These are phyloP conservation scores for Odontomyia ornata DNA, from an alignment of 2,888 invertebrate genomes.

Conservation along the genomic window DNA sequence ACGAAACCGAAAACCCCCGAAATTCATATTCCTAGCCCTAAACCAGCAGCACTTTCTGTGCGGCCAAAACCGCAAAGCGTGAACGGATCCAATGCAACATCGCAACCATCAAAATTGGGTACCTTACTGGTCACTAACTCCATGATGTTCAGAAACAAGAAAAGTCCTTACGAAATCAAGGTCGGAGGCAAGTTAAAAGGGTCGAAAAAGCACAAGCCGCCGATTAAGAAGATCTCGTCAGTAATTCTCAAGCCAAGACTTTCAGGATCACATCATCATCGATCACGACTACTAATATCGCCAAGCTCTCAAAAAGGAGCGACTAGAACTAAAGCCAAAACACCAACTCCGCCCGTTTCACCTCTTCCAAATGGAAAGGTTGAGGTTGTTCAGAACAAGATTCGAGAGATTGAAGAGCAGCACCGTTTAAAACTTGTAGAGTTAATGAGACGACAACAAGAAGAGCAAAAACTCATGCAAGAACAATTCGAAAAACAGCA, in stretches of 20 bases:
- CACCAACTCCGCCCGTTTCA: background rate
- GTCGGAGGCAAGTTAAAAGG: conserved; percentile 49
- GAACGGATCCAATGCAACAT: background rate
- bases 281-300: background rate
- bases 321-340: background rate
- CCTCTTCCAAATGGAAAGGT: background rate
- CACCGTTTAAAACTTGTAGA: conserved; percentile 72
- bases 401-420: conserved; percentile 71
- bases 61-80: background rate
- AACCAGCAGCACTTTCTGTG: background rate
- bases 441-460: conserved; percentile 71
- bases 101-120: conserved; percentile 16
- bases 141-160: conserved; percentile 49
- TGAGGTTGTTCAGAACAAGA: conserved; percentile 50
- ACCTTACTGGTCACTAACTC: conserved; percentile 21
- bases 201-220: conserved; percentile 49
- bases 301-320: background rate
- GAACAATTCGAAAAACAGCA: conserved; percentile 75
- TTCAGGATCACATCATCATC: conserved; percentile 16
- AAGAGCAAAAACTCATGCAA: conserved; percentile 71
- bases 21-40: background rate
- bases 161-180: conserved; percentile 52
- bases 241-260: conserved; percentile 38
- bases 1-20: background rate
- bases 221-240: conserved; percentile 25